Base-by-base conservation (phyloP, 2,797 vertebrate genomes). In the Esox lucius region DNA sequence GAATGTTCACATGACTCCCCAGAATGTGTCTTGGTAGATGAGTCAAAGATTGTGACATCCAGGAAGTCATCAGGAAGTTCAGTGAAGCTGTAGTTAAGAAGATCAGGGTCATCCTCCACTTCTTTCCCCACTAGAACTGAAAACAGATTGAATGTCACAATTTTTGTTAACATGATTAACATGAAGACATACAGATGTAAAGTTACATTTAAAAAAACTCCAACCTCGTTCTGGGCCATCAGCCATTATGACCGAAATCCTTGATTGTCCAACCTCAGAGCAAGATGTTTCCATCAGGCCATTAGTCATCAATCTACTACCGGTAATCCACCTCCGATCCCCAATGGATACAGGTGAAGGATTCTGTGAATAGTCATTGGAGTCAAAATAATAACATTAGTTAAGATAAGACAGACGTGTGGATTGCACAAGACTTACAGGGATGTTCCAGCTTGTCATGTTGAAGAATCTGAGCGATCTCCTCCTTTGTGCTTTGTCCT, bases 41-140 rank as follows among this genome's bases (percentile, higher is more conserved):
- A 26, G 6, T 16, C 56, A 11, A 72, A 6, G 53, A 71, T 28
- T 19, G 24, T 22, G 0, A 74, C 16, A 70, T 48, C 46, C 3
- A 74, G 19, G 71, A 16, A 39, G 6, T 72, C 53, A 6, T 49
- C 28, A 12, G 71, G 75, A 35, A 46, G 75, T 71, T 86, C 80
- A 46, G 74, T 64, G 72, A 87, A 88, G 72, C 83, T 84, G 81
- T 76, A 86, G 80, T 87, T 88, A 11, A 86, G 81, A 15, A 81
- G 76, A 33, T 83, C 83, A 0, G 79, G 85, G 73, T 87, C 84
- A 12, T 82, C 81, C 0, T 85, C 84, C 65, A 84, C 77, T 42
- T 87, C 84, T 46, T 71, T 83, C 56, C 77, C 85, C 68, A 82
- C 73, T 11, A 86, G 53, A 35, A 83, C 80, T 84, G 79, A 11